A percentile compares a stretch with the other conserved stretches of the same genome.
phyloP scores from a whole-genome alignment of 2,888 invertebrate genomes.

The Nasonovia ribisnigri region DNA sequence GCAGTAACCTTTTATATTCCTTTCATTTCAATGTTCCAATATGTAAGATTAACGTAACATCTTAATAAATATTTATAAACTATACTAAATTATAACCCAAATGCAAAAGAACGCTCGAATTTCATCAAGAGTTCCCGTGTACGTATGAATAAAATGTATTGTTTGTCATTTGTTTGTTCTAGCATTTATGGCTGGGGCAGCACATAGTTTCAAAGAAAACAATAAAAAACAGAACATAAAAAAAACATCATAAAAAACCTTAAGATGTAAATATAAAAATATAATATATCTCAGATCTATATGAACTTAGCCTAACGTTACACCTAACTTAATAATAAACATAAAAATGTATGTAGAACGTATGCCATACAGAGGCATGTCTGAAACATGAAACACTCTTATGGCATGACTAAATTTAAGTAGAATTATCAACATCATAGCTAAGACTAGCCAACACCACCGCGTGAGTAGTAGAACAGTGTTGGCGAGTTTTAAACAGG shows the following conservation, averaged over 20 bases:
- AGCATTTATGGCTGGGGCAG: neutral
- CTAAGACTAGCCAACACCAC: neutral
- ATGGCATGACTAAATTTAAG: neutral
- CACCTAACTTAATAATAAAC: neutral
- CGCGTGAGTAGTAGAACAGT: neutral
- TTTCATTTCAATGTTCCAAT: neutral
- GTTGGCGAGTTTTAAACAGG: neutral
- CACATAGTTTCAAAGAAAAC: neutral
- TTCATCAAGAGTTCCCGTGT: neutral
- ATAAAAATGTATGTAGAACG: neutral
- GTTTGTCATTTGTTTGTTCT: neutral
- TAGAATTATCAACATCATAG: neutral
- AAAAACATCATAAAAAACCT: neutral
- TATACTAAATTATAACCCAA: neutral
- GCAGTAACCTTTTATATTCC: neutral
- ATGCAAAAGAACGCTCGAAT: neutral
- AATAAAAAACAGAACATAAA: neutral
- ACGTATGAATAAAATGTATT: neutral
- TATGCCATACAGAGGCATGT: neutral
- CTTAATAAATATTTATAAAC: neutral
- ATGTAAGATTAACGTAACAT: neutral
- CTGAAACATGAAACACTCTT: neutral
- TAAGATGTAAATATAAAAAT: neutral
- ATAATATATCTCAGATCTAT: neutral
- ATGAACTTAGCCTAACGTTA: neutral